A percentile compares a stretch with the other conserved stretches of the same genome.
These are phyloP conservation scores for Octopus sinensis DNA, from an alignment of 1,140 invertebrate species.

Conservation along the genomic window DNA sequence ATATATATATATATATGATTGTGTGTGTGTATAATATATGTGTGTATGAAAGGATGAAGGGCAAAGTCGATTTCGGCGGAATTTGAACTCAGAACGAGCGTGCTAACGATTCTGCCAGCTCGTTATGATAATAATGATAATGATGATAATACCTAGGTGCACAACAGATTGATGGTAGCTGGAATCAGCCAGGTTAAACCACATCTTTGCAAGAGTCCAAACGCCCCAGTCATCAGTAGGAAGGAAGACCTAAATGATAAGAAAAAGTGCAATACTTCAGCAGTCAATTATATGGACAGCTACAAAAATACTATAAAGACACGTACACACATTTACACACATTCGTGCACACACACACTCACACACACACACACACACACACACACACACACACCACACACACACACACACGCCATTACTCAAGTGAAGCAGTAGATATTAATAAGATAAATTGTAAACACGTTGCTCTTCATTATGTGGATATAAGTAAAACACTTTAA, in stretches of 20 bases:
- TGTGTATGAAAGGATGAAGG: too few species aligned
- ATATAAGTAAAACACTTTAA: too few species aligned
- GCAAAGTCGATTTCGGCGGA: neutral
- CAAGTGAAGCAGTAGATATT: neutral
- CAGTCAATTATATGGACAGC: too few species aligned
- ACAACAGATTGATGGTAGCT: conserved; percentile 54
- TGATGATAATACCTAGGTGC: conserved; percentile 43
- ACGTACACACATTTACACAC: conserved; percentile 27
- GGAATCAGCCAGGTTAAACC: conserved; percentile 59
- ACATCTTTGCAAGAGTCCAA: conserved; percentile 61
- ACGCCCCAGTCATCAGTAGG: conserved; percentile 56
- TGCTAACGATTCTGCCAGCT: neutral
- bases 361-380: neutral
- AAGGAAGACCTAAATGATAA: conserved; percentile 53
- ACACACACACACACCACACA: neutral
- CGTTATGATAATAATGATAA: neutral
- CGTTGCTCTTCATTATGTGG: too few species aligned
- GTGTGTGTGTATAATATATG: neutral
- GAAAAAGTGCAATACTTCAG: neutral
- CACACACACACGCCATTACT: neutral
- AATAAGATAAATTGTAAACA: neutral
- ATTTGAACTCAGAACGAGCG: neutral
- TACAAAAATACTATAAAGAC: neutral
- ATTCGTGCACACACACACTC: neutral
- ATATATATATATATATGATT: neutral